These are phyloP conservation scores for Synanthedon formicaeformis DNA, from an alignment of 2,888 invertebrate genomes.

Conservation along the genomic window DNA sequence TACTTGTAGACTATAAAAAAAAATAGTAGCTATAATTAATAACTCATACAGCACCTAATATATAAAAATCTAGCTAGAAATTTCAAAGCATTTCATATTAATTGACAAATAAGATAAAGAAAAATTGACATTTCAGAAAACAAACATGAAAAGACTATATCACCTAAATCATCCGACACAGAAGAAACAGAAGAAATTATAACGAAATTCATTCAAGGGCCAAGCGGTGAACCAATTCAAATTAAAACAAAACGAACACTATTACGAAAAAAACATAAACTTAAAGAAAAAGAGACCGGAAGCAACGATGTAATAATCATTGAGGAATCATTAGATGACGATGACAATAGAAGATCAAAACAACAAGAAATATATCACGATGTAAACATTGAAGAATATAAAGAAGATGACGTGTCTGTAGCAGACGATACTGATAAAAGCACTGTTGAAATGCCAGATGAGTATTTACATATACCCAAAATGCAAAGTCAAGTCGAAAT, in stretches of 20 bases:
- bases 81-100: too few relatives aligned
- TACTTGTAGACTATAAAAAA: too few relatives aligned
- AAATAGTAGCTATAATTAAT: too few relatives aligned
- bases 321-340: slow-evolving; percentile 52
- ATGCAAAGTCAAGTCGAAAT: slow-evolving; percentile 32
- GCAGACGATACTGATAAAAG: slow-evolving; percentile 30
- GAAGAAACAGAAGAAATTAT: slow-evolving; percentile 73
- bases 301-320: slow-evolving; percentile 61
- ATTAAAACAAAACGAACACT: slow-evolving; percentile 71
- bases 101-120: too few relatives aligned
- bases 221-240: slow-evolving; percentile 63
- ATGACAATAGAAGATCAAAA: slow-evolving; percentile 25
- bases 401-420: slow-evolving; percentile 26
- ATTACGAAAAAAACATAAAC: slow-evolving; percentile 50
- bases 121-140: slow-evolving; percentile 32
- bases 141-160: slow-evolving; percentile 15
- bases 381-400: slow-evolving; percentile 53
- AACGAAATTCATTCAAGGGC: slow-evolving; percentile 67
- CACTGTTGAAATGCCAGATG: slow-evolving; percentile 46
- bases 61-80: too few relatives aligned
- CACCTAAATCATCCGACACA: slow-evolving; percentile 49
- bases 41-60: too few relatives aligned
- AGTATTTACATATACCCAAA: slow-evolving; percentile 37
- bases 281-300: slow-evolving; percentile 13
- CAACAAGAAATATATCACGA: slow-evolving; percentile 20